Percentiles rank a stretch among this genome's conserved stretches.
These are phyloP conservation scores for Orchesellides sinensis DNA, from an alignment of 2,888 invertebrate genomes.

Conservation along the genomic window DNA sequence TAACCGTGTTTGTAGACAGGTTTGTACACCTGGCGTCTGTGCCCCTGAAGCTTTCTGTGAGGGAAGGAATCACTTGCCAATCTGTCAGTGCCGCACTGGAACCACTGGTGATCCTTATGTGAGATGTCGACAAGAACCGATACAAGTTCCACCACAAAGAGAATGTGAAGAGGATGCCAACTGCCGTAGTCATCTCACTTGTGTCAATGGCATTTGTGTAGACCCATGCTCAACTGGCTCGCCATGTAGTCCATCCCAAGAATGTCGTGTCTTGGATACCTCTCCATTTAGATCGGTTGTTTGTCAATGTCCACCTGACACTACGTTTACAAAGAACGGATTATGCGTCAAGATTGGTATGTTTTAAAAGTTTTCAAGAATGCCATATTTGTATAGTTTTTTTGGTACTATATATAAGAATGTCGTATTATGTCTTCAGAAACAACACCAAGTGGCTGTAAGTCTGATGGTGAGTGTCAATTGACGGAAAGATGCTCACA, in stretches of 20 bases:
- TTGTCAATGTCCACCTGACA: slow-evolving; percentile 91
- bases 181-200: slow-evolving; percentile 86
- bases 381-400: no score
- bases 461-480: slow-evolving; percentile 85
- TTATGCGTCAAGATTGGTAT: slow-evolving; percentile 82
- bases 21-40: slow-evolving; percentile 89
- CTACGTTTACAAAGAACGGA: slow-evolving; percentile 85
- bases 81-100: slow-evolving; percentile 87
- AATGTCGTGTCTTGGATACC: slow-evolving; percentile 88
- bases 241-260: slow-evolving; percentile 86
- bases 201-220: slow-evolving; percentile 86
- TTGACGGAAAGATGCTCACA: slow-evolving; percentile 86
- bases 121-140: slow-evolving; percentile 79
- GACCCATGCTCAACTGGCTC: slow-evolving; percentile 84
- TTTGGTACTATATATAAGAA: no score
- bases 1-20: slow-evolving; percentile 89
- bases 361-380: slow-evolving; percentile 29
- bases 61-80: slow-evolving; percentile 86
- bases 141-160: slow-evolving; percentile 75
- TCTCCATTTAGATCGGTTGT: slow-evolving; percentile 89
- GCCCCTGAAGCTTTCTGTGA: slow-evolving; percentile 87
- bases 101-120: slow-evolving; percentile 88
- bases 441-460: slow-evolving; percentile 77
- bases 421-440: no score
- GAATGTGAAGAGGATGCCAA: slow-evolving; percentile 88